These are phyloP conservation scores for Maconellicoccus hirsutus DNA, from an alignment of 1,140 invertebrate species.

Conservation along the genomic window DNA sequence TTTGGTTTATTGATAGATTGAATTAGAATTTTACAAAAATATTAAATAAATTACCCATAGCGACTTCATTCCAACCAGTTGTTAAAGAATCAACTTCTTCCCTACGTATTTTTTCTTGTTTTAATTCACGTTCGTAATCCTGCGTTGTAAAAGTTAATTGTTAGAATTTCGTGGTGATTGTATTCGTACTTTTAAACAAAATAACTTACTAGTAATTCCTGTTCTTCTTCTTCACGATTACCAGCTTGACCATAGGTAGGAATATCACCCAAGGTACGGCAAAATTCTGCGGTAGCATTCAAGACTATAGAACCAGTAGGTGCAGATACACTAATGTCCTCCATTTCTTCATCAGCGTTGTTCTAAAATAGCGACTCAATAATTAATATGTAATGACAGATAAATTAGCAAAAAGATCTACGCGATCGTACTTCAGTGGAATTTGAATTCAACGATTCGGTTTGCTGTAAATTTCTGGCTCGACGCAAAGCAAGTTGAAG, in stretches of 20 bases:
- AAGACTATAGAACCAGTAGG: constrained; percentile 53
- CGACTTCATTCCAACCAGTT: constrained; percentile 56
- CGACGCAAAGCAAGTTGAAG: constrained; percentile 61
- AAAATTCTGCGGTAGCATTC: constrained; percentile 94
- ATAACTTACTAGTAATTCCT: constrained; percentile 61
- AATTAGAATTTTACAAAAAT: too few relatives aligned
- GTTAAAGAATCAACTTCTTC: constrained; percentile 28
- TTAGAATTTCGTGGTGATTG: not conserved
- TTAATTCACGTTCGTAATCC: constrained; percentile 50
- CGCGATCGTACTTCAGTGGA: not conserved
- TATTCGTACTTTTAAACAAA: not conserved
- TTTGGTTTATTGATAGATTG: not conserved
- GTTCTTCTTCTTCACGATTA: constrained; percentile 67
- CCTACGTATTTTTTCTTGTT: constrained; percentile 39
- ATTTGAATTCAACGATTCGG: constrained; percentile 33
- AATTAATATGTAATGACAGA: too few relatives aligned
- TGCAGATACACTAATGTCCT: constrained; percentile 29
- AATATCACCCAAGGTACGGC: constrained; percentile 87
- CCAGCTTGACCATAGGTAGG: constrained; percentile 82
- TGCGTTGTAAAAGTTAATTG: constrained; percentile 31
- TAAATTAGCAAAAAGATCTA: too few relatives aligned
- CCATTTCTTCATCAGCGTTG: constrained; percentile 35
- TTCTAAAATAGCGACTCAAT: constrained; percentile 31
- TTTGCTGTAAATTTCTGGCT: constrained; percentile 57
- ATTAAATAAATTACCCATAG: constrained; percentile 39